Percentiles rank a stretch among this genome's conserved stretches.
phyloP scores from a whole-genome alignment of 2,888 invertebrate genomes.

The Andrena marginata region DNA sequence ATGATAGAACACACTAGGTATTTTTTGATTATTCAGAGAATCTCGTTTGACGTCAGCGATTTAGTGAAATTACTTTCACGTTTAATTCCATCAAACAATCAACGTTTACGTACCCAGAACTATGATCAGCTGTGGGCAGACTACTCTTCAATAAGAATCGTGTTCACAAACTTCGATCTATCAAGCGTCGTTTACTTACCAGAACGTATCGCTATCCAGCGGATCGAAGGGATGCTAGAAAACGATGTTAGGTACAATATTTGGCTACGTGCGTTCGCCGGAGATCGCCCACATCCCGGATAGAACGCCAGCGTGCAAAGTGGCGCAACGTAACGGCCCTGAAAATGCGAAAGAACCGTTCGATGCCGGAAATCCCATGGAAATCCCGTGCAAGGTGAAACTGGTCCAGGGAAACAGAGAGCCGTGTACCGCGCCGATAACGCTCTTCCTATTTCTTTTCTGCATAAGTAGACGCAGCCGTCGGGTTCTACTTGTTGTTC shows the following conservation, averaged over 20 bases:
- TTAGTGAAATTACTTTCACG: too few species aligned
- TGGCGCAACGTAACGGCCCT: slow-evolving; percentile 13
- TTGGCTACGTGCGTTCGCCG: neutral
- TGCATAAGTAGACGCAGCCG: slow-evolving; percentile 51
- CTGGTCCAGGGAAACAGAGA: neutral
- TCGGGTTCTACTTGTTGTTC: slow-evolving; percentile 62
- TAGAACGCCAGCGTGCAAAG: neutral
- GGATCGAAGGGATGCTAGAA: neutral
- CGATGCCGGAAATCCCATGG: neutral
- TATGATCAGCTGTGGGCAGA: too few species aligned
- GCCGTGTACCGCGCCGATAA: slow-evolving; percentile 36
- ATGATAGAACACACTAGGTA: too few species aligned
- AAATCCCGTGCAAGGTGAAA: neutral
- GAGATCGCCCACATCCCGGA: neutral
- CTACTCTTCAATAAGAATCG: neutral
- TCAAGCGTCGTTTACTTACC: neutral
- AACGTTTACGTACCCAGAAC: too few species aligned
- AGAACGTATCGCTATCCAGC: neutral
- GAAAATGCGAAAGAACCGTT: slow-evolving; percentile 13
- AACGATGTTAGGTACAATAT: slow-evolving; percentile 1
- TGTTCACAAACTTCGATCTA: neutral
- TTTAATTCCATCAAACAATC: too few species aligned
- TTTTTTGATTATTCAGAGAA: too few species aligned
- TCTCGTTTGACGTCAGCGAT: too few species aligned
- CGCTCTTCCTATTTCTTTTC: slow-evolving; percentile 35